Percentiles rank a stretch among this genome's conserved stretches.
These are phyloP conservation scores for Fistularia commersonii DNA, from an alignment of 2,797 vertebrate genomes.

Conservation along the genomic window DNA sequence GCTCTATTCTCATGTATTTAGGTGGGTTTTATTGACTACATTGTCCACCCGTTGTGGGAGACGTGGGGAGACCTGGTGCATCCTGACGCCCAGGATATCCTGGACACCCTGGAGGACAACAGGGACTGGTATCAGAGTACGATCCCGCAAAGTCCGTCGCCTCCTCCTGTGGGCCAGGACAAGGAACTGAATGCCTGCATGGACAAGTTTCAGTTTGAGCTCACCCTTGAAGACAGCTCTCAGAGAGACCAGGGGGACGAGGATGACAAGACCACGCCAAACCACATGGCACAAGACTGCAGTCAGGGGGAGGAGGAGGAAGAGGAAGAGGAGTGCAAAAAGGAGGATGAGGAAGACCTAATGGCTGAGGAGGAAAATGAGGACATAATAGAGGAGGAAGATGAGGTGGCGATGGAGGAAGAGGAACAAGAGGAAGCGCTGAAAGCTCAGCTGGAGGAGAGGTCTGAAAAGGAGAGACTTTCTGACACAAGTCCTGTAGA, in stretches of 20 bases:
- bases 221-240: slow-evolving; percentile 77
- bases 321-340: slow-evolving; percentile 33
- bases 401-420: slow-evolving; percentile 63
- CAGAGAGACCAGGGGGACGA: slow-evolving; percentile 50
- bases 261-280: slow-evolving; percentile 45
- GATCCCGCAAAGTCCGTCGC: slow-evolving; percentile 88
- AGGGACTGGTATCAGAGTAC: slow-evolving; percentile 93
- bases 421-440: slow-evolving; percentile 58
- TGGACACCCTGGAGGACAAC: slow-evolving; percentile 92
- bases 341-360: slow-evolving; percentile 34
- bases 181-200: slow-evolving; percentile 74
- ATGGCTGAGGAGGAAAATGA: slow-evolving; percentile 42
- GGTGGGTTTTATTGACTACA: slow-evolving; percentile 97
- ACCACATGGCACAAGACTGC: slow-evolving; percentile 61
- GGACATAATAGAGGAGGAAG: slow-evolving; percentile 53
- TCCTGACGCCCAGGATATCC: slow-evolving; percentile 90
- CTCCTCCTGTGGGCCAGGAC: slow-evolving; percentile 76
- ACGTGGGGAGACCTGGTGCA: slow-evolving; percentile 93
- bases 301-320: slow-evolving; percentile 48
- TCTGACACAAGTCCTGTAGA: slow-evolving; percentile 79
- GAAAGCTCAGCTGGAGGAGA: slow-evolving; percentile 62
- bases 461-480: slow-evolving; percentile 73
- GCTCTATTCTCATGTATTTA: slow-evolving; percentile 41
- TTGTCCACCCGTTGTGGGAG: slow-evolving; percentile 93
- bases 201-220: slow-evolving; percentile 87